Evolutionary conservation across 2,113 vertebrate species (phyloP), one percentile per base, ranked within the genome.

Genomic region (Pseudorhombus dupliciocellatus): DNA sequence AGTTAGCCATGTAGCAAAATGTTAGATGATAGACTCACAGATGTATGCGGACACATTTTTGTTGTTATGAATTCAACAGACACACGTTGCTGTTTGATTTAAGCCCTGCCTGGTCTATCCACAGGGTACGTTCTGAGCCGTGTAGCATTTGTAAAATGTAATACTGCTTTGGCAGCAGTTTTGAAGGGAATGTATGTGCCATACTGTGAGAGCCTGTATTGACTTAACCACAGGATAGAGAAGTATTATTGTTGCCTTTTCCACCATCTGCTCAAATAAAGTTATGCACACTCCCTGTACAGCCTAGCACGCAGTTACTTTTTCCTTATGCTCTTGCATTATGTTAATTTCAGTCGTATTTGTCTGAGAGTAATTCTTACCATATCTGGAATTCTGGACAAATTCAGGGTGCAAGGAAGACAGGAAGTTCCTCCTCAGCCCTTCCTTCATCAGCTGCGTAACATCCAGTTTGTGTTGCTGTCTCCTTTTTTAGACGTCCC

Each of bases 401-500:
- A 28, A 54, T 58, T 66, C 14, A 55, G 48, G 51, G 51, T 55
- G 20, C 61, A 68, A 16, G 24, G 53, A 51, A 21, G 3, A 61
- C 25, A 60, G 51, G 20, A 40, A 50, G 61, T 34, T 67, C 67
- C 63, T 67, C 67, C 63, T 56, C 25, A 18, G 64, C 52, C 50
- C 65, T 37, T 52, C 44, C 21, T 66, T 66, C 54, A 8, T 48
- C 77, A 57, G 75, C 21, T 64, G 75, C 69, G 52, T 89, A 90
- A 91, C 75, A 64, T 83, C 66, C 57, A 58, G 71, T 86, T 65
- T 80, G 52, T 90, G 85, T 91, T 85, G 82, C 83, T 93, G 74
- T 93, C 75, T 92, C 90, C 77, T 84, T 87, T 93, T 93, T 84
- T 88, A 94, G 94, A 92, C 87, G 0, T 87, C 92, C 67, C 79